Percentiles rank a stretch among this genome's conserved stretches.
phyloP scores from a whole-genome alignment of 2,888 invertebrate genomes.

The Pollenia angustigena region DNA sequence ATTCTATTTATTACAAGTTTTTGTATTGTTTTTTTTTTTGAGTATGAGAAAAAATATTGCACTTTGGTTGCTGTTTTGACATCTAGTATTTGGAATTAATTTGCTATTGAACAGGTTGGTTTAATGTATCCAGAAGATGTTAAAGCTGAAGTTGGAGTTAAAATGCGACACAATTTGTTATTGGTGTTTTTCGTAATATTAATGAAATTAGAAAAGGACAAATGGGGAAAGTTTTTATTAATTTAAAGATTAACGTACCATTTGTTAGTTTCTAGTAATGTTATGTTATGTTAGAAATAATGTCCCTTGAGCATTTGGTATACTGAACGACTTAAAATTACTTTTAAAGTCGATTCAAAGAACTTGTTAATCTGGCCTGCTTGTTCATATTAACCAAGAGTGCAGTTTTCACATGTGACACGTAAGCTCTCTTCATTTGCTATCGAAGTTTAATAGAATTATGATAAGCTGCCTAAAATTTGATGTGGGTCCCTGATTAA shows the following conservation, averaged over 20 bases:
- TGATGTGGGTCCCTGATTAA: too few relatives aligned
- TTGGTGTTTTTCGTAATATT: not conserved
- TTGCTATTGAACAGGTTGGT: conserved; percentile 5
- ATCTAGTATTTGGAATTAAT: conserved; percentile 34
- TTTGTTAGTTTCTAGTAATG: too few relatives aligned
- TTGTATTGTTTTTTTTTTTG: not conserved
- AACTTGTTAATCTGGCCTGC: too few relatives aligned
- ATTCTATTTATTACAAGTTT: conserved; percentile 15
- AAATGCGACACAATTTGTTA: not conserved
- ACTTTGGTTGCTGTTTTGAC: conserved; percentile 43
- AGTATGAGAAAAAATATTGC: conserved; percentile 21
- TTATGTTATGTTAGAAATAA: too few relatives aligned
- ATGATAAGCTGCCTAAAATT: too few relatives aligned
- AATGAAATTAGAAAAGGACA: conserved; percentile 26
- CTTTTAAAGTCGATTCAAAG: too few relatives aligned
- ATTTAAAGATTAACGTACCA: not conserved
- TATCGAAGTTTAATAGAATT: too few relatives aligned
- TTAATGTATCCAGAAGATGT: not conserved
- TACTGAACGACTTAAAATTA: too few relatives aligned
- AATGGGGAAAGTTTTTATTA: conserved; percentile 6
- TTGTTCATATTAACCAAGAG: too few relatives aligned
- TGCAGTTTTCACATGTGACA: too few relatives aligned
- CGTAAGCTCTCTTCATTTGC: too few relatives aligned
- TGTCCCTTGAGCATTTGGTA: too few relatives aligned
- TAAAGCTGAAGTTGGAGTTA: conserved; percentile 5